Percentiles rank a stretch among this genome's conserved stretches.
Evolutionary conservation across 2,888 invertebrate species (phyloP).

Genomic region (Volucella zonaria): DNA sequence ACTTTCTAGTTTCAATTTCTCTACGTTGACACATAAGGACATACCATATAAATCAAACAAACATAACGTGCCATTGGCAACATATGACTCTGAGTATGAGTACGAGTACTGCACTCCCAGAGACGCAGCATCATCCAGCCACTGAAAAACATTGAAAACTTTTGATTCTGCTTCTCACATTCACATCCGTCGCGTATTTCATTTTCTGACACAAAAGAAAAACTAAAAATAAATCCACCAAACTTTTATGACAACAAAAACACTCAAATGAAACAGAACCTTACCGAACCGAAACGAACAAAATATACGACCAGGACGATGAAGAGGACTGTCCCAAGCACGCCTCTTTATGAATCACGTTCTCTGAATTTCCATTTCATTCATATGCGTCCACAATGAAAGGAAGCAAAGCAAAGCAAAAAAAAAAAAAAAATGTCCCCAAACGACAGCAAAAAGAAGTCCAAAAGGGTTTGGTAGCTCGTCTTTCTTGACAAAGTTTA

Average conservation of each 20-base stretch:
- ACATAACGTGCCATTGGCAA: slow-evolving; percentile 45
- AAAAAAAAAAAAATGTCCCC: slow-evolving; percentile 27
- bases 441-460: slow-evolving; percentile 35
- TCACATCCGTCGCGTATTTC: slow-evolving; percentile 53
- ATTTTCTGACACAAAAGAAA: slow-evolving; percentile 16
- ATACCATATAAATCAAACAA: slow-evolving; percentile 61
- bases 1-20: slow-evolving; percentile 52
- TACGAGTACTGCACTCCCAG: no score
- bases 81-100: not conserved
- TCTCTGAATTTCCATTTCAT: slow-evolving; percentile 57
- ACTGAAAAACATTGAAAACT: slow-evolving; percentile 54
- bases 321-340: slow-evolving; percentile 35
- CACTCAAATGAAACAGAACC: slow-evolving; percentile 19
- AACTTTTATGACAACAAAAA: slow-evolving; percentile 44
- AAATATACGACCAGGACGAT: not conserved
- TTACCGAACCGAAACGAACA: slow-evolving; percentile 27
- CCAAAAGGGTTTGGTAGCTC: slow-evolving; percentile 48
- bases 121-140: slow-evolving; percentile 10
- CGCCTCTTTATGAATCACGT: slow-evolving; percentile 49
- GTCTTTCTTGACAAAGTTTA: slow-evolving; percentile 60
- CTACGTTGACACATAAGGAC: slow-evolving; percentile 59
- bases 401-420: not conserved
- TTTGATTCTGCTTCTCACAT: slow-evolving; percentile 40
- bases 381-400: slow-evolving; percentile 41
- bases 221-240: slow-evolving; percentile 19